Percentiles rank a stretch among this genome's conserved stretches.
phyloP scores from a whole-genome alignment of 2,113 vertebrate species.

The Scopus umbretta region DNA sequence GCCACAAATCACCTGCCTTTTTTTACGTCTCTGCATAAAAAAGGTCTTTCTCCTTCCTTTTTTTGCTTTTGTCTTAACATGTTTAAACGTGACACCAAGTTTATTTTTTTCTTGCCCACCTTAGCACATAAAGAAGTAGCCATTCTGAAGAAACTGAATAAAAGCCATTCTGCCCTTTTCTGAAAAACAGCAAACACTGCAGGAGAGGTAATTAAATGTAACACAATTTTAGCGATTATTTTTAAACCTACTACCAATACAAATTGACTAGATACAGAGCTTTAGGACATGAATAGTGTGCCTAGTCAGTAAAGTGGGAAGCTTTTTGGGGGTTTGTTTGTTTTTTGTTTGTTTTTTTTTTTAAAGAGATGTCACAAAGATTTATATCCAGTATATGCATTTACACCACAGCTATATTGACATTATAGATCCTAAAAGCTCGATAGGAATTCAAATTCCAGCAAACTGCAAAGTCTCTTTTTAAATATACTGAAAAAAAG shows the following conservation, averaged over 20 bases:
- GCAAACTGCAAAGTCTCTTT: neutral
- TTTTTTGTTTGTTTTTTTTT: neutral
- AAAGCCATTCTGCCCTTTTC: neutral
- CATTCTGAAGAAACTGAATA: neutral
- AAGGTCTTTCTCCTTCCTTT: neutral
- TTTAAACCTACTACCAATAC: neutral
- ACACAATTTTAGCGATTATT: neutral
- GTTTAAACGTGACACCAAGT: neutral
- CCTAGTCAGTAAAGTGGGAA: neutral
- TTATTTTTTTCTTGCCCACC: neutral
- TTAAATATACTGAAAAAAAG: neutral
- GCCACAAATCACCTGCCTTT: neutral
- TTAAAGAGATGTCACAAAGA: neutral
- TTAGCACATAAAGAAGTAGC: neutral
- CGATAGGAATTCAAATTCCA: neutral
- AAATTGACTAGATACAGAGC: neutral
- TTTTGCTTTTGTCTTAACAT: neutral
- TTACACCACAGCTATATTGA: neutral
- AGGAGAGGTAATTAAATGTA: slow-evolving; percentile 18
- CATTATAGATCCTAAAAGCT: neutral
- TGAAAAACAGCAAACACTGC: neutral
- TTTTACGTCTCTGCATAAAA: neutral
- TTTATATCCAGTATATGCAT: neutral
- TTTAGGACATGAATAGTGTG: neutral
- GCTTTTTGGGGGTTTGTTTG: too few relatives aligned